Conservation (phyloP, 2,888 invertebrate species). For the Temnothorax ravouxi region DNA sequence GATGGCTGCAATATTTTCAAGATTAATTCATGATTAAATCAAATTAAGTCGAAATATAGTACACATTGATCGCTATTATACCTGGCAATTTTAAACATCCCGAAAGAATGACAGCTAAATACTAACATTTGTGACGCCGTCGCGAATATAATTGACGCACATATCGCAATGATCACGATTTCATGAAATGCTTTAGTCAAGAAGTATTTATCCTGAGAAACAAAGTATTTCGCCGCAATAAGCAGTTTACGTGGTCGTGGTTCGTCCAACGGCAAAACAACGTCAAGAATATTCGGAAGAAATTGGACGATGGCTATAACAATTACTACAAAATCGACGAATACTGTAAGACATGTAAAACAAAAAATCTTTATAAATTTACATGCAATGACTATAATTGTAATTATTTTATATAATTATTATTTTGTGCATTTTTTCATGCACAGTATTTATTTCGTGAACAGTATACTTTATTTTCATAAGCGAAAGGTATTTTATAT, state of each 20-base stretch:
- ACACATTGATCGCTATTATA: not conserved
- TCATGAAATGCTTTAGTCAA: not conserved
- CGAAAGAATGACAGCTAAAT: not conserved
- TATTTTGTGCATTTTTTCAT: not conserved
- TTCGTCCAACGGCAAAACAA: constrained; percentile 35
- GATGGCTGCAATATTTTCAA: constrained; percentile 12
- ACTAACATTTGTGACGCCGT: not conserved
- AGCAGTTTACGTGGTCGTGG: constrained; percentile 15
- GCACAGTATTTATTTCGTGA: not conserved
- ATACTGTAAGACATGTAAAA: not conserved
- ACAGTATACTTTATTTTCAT: not conserved
- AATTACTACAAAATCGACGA: not conserved
- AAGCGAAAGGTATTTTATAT: not conserved
- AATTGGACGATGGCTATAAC: not conserved
- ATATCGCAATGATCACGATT: not conserved
- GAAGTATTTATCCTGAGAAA: constrained; percentile 21
- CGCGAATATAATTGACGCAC: not conserved
- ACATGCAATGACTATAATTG: not conserved
- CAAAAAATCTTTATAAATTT: not conserved
- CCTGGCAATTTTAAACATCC: constrained; percentile 32
- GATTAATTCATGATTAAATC: not conserved
- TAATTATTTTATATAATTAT: not conserved
- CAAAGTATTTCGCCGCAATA: constrained; percentile 19
- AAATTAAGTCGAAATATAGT: not conserved
- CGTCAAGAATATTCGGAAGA: constrained; percentile 30